These are phyloP conservation scores for Hozukius guyotensis DNA, from an alignment of 2,797 vertebrate genomes.

Conservation along the genomic window DNA sequence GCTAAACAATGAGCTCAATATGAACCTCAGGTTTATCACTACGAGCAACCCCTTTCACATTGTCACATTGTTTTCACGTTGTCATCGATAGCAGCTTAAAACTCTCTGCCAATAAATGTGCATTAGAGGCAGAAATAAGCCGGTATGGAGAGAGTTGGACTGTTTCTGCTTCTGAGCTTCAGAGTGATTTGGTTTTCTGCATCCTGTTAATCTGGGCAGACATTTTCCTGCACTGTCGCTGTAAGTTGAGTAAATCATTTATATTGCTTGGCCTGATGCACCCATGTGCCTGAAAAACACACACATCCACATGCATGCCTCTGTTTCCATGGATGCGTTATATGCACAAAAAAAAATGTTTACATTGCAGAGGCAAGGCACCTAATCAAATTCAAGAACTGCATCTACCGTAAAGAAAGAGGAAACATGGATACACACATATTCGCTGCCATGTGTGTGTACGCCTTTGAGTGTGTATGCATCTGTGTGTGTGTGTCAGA, in stretches of 20 bases:
- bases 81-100: not conserved
- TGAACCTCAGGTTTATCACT: not conserved
- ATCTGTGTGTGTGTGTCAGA: not conserved
- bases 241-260: slow-evolving; percentile 47
- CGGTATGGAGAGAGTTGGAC: not conserved
- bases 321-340: slow-evolving; percentile 19
- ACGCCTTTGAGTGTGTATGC: not conserved
- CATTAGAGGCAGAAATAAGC: not conserved
- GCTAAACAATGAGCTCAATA: not conserved
- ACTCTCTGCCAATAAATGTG: not conserved
- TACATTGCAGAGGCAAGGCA: slow-evolving; percentile 8
- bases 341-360: slow-evolving; percentile 17
- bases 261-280: slow-evolving; percentile 22
- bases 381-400: slow-evolving; percentile 43
- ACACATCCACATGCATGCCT: not conserved
- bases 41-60: not conserved
- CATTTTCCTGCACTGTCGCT: slow-evolving; percentile 41
- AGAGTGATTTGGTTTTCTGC: slow-evolving; percentile 16
- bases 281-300: slow-evolving; percentile 10
- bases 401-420: not conserved
- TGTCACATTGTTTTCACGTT: not conserved
- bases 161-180: not conserved
- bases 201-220: slow-evolving; percentile 24
- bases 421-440: slow-evolving; percentile 25
- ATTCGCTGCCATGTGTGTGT: slow-evolving; percentile 1